Percentiles rank a stretch among this genome's conserved stretches.
Conservation (phyloP, 2,113 vertebrate genomes). For the Picathartes gymnocephalus region DNA sequence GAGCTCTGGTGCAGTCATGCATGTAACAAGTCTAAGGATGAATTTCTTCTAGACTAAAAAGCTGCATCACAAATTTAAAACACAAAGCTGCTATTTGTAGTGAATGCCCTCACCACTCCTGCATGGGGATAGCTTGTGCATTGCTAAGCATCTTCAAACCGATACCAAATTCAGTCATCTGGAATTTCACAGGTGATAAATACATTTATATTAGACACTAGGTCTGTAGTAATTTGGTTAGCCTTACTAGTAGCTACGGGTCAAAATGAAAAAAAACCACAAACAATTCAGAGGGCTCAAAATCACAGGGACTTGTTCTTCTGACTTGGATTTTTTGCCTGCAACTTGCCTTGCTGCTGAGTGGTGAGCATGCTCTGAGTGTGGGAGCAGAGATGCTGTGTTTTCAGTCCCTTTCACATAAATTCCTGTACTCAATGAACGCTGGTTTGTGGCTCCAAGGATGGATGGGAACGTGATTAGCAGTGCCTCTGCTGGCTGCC, state of each 20-base stretch:
- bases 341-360: background rate
- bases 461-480: background rate
- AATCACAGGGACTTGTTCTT: background rate
- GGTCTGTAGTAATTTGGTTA: background rate
- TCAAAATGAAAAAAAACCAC: background rate
- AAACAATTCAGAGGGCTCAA: background rate
- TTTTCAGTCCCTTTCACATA: background rate
- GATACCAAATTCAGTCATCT: background rate
- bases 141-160: background rate
- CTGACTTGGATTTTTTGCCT: background rate
- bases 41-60: background rate
- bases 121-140: background rate
- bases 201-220: background rate
- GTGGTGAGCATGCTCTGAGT: accelerated
- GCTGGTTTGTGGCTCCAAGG: background rate
- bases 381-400: background rate
- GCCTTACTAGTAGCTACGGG: background rate
- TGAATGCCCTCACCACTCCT: background rate
- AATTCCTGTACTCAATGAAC: background rate
- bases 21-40: background rate
- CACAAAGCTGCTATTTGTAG: background rate
- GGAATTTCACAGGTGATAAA: background rate
- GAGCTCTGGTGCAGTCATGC: background rate
- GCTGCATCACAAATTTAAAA: background rate
- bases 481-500: background rate